Evolutionary conservation across 1,140 invertebrate species (phyloP), one percentile per base, ranked within the genome.

Genomic region (Orchesella cincta): DNA sequence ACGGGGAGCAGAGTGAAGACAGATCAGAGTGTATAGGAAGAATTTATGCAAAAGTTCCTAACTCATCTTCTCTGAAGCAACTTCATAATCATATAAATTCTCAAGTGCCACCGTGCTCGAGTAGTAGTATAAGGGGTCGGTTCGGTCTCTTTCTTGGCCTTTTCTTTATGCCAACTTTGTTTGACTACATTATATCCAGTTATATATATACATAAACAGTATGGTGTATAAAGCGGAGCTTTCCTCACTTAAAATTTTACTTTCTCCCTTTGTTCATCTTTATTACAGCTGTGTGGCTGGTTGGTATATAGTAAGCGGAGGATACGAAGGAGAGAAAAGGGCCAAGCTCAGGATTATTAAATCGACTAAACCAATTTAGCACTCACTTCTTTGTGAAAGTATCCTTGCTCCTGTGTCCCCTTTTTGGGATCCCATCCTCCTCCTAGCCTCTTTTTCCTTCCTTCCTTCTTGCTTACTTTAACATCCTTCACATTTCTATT

Each of bases 361-460:
- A 67, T 67, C 23, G 26, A 33, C 62, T 67, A 67, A 67, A 67
- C 62, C 62, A 67, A 67, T 67, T 67, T 67, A 33, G 62, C 62
- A 67, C 26, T 31, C 62, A 33, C 62, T 67, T 67, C 62, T 67
- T 14, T 67, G 62, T 46, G n/a, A 67, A 67, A 67, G 29, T 62
- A 62, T 62, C 54, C 54, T n/a, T 16, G 26, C 54, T 62, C 54
- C 26, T 28, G 2, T 67, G 3, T 67, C 8, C n/a, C 8, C 29
- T 31, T 67, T 29, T 67, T n/a, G 12, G 39, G 39, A 5, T 67
- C 62, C 31, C 29, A 29, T n/a, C 29, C 26, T 14, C 39, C 23
- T 62, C 54, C 54, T 28, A 16, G 12, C 23, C 54, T 62, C 62
- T 33, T 67, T 16, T 23, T 67, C n/a, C 62, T 5, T 31, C 29